A percentile compares a stretch with the other conserved stretches of the same genome.
These are phyloP conservation scores for Cyphomyrmex costatus DNA, from an alignment of 1,140 invertebrate species.

Conservation along the genomic window DNA sequence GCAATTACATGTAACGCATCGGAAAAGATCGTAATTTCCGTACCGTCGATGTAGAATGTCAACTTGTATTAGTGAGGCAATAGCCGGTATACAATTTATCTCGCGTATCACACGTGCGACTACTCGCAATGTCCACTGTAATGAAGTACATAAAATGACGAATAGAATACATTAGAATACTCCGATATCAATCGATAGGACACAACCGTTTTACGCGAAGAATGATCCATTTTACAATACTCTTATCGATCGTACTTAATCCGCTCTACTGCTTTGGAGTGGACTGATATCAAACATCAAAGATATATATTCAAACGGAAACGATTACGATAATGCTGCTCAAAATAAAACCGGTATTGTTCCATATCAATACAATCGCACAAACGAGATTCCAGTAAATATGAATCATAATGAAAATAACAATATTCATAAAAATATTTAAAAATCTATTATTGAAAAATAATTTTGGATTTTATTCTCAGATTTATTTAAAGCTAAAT, in stretches of 20 bases:
- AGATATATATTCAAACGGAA: slow-evolving; percentile 41
- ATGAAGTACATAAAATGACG: slow-evolving; percentile 48
- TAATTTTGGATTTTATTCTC: too few relatives aligned
- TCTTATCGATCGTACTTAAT: slow-evolving; percentile 58
- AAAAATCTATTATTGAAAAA: background rate
- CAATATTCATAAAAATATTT: background rate
- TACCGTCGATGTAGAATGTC: slow-evolving; percentile 4
- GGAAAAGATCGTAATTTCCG: background rate
- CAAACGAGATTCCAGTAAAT: background rate
- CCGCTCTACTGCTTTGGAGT: slow-evolving; percentile 19
- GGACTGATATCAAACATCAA: slow-evolving; percentile 34
- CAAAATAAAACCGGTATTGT: background rate
- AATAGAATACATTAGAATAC: slow-evolving; percentile 36
- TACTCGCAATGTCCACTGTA: slow-evolving; percentile 22
- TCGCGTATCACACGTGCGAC: background rate
- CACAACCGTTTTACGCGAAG: background rate
- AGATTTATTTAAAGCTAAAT: background rate
- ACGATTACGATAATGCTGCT: slow-evolving; percentile 31
- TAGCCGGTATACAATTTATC: slow-evolving; percentile 57
- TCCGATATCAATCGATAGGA: slow-evolving; percentile 17
- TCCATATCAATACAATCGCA: background rate
- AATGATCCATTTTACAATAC: slow-evolving; percentile 47
- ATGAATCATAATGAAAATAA: slow-evolving; percentile 18
- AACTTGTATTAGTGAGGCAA: slow-evolving; percentile 23
- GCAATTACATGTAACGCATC: background rate